phyloP scores from a whole-genome alignment of 2,888 invertebrate species.

The Latheticus oryzae region DNA sequence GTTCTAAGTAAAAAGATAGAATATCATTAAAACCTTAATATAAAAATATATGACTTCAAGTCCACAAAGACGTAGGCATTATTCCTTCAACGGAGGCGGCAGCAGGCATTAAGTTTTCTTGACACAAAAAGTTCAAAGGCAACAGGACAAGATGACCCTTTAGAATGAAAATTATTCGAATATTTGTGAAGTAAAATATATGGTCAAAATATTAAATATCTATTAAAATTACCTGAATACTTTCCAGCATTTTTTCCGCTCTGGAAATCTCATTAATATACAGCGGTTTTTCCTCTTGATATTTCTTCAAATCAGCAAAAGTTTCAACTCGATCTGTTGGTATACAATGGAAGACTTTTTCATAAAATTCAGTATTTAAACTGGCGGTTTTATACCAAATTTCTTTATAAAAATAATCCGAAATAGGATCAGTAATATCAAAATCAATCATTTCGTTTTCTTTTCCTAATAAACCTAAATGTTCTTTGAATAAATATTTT shows the following conservation, averaged over 20 bases:
- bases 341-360: conserved; percentile 90
- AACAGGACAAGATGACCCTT: conserved; percentile 89
- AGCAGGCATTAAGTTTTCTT: conserved; percentile 87
- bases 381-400: conserved; percentile 86
- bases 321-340: conserved; percentile 86
- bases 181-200: too few species aligned
- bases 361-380: conserved; percentile 89
- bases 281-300: conserved; percentile 79
- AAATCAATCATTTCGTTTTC: conserved; percentile 63
- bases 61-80: conserved; percentile 94
- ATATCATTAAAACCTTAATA: conserved; percentile 11
- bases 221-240: conserved; percentile 75
- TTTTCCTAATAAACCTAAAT: conserved; percentile 79
- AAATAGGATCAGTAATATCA: conserved; percentile 83
- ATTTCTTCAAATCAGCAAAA: conserved; percentile 81
- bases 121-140: conserved; percentile 89
- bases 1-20: conserved; percentile 2
- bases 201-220: too few species aligned
- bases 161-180: too few species aligned
- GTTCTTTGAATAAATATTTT: conserved; percentile 89
- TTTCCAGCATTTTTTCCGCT: conserved; percentile 79
- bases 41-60: conserved; percentile 67
- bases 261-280: conserved; percentile 78
- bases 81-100: conserved; percentile 89
- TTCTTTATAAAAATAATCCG: conserved; percentile 84